Percentiles rank a stretch among this genome's conserved stretches.
Conservation (phyloP, 2,888 invertebrate genomes). For the Phasia obesa region DNA sequence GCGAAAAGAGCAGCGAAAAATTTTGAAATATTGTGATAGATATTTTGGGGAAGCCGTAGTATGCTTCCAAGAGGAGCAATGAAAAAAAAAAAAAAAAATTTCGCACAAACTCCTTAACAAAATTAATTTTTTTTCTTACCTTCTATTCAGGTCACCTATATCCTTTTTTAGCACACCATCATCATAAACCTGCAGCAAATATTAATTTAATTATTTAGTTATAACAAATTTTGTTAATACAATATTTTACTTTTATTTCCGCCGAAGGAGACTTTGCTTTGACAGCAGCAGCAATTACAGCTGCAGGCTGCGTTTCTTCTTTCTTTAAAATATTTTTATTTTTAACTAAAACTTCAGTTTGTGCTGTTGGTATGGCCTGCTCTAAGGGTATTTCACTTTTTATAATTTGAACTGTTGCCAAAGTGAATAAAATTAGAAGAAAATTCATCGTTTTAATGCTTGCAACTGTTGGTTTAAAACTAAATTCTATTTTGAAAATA, state of each 20-base stretch:
- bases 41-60: no score
- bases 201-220: not conserved
- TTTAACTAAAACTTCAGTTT: slow-evolving; percentile 23
- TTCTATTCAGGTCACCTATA: slow-evolving; percentile 33
- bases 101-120: not conserved
- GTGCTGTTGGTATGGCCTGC: not conserved
- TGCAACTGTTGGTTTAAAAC: slow-evolving; percentile 52
- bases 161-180: slow-evolving; percentile 23
- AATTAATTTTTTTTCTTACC: slow-evolving; percentile 4
- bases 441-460: slow-evolving; percentile 56
- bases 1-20: no score
- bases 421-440: slow-evolving; percentile 30
- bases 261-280: not conserved
- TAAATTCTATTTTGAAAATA: slow-evolving; percentile 41
- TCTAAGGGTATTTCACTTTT: slow-evolving; percentile 39
- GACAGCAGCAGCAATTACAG: slow-evolving; percentile 1
- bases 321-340: slow-evolving; percentile 12
- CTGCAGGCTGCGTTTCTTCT: slow-evolving; percentile 21
- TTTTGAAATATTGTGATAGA: no score
- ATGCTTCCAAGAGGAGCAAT: no score
- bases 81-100: no score
- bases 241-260: slow-evolving; percentile 29
- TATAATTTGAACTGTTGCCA: slow-evolving; percentile 14
- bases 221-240: not conserved
- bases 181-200: slow-evolving; percentile 39